Conservation (phyloP, 2,113 vertebrate genomes). For the western clawed frog (Xenopus tropicalis) region UCB_Xtro_10.0 CM004444.2:119395001-119395500, state of each 20-base stretch:
- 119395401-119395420: background rate
- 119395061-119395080: constrained; percentile 27
- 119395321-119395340: background rate
- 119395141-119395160: constrained; percentile 5
- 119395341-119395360: background rate
- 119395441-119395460: background rate
- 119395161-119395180: background rate
- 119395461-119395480: too few species aligned
- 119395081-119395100: constrained; percentile 21
- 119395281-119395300: background rate
- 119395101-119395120: constrained; percentile 3
- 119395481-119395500: too few species aligned
- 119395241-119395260: background rate
- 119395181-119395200: constrained; percentile 10
- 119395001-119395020: constrained; percentile 1
- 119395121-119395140: background rate
- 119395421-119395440: background rate
- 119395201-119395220: background rate
- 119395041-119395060: constrained; percentile 5
- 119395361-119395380: constrained; percentile 24
- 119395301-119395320: background rate
- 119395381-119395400: background rate
- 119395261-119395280: constrained; percentile 7
- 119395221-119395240: background rate
- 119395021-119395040: constrained; percentile 9